A percentile compares a stretch with the other conserved stretches of the same genome.
Conservation (phyloP, 2,113 vertebrate species). For the Varanus komodoensis region DNA sequence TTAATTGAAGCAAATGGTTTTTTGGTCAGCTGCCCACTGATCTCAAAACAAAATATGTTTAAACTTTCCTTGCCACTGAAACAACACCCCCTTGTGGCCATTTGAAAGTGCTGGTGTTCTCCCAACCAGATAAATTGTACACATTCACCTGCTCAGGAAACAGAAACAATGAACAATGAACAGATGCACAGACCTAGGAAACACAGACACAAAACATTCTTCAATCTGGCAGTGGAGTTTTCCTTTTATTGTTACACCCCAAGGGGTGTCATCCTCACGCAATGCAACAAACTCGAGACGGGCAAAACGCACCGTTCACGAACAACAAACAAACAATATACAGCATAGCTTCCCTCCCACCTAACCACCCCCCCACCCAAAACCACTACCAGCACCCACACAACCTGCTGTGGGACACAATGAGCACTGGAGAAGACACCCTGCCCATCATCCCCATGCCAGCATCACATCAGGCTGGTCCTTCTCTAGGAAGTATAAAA, state of each 20-base stretch:
- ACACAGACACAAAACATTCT: slow-evolving; percentile 10
- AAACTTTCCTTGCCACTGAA: background rate
- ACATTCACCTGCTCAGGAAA: background rate
- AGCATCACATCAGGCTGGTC: slow-evolving; percentile 19
- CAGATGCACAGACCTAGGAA: slow-evolving; percentile 1
- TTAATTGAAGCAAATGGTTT: background rate
- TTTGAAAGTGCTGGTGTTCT: background rate
- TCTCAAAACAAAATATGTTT: background rate
- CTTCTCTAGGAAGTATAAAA: slow-evolving; percentile 50
- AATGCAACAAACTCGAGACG: slow-evolving; percentile 58
- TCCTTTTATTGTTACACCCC: slow-evolving; percentile 71
- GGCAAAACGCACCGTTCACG: slow-evolving; percentile 49
- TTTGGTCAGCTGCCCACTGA: background rate
- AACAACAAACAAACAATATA: slow-evolving; percentile 42
- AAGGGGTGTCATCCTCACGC: slow-evolving; percentile 61
- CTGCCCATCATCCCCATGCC: background rate
- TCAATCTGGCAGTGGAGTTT: slow-evolving; percentile 20
- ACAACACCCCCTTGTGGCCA: background rate
- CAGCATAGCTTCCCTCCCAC: slow-evolving; percentile 32
- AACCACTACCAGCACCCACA: slow-evolving; percentile 23
- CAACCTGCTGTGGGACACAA: background rate
- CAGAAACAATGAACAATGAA: background rate
- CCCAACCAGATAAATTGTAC: background rate
- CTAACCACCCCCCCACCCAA: slow-evolving; percentile 17
- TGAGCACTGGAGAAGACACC: slow-evolving; percentile 19